These are phyloP conservation scores for Hesperia comma DNA, from an alignment of 2,888 invertebrate species.

Conservation along the genomic window DNA sequence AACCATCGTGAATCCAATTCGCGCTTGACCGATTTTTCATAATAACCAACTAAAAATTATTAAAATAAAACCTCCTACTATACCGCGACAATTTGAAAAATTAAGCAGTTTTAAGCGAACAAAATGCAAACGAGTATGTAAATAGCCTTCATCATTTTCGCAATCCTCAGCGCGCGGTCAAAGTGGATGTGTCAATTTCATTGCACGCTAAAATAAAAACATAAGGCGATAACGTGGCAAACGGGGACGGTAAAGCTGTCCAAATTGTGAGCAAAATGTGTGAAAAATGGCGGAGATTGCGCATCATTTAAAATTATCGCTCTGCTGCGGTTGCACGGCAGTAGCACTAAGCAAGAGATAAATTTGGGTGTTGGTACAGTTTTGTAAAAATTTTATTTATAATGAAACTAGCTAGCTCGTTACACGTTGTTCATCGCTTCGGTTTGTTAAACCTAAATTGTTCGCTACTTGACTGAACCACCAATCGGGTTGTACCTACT, in stretches of 20 bases:
- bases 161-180: conserved; percentile 29
- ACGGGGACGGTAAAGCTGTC: conserved; percentile 35
- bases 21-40: no score
- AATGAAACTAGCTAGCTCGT: background rate
- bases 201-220: conserved; percentile 36
- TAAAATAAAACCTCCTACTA: background rate
- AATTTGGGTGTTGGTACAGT: conserved; percentile 21
- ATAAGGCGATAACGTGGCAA: conserved; percentile 35
- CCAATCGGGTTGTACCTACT: no score
- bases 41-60: no score
- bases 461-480: no score
- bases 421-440: background rate
- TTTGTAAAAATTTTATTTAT: conserved; percentile 14
- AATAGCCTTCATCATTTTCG: conserved; percentile 26
- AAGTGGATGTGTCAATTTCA: conserved; percentile 37
- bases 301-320: conserved; percentile 48
- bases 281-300: conserved; percentile 42
- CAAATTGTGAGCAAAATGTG: conserved; percentile 37
- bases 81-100: conserved; percentile 6
- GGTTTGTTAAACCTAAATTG: no score
- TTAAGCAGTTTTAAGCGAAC: conserved; percentile 24
- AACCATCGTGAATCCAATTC: no score
- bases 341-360: conserved; percentile 48
- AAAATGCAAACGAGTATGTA: conserved; percentile 33
- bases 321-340: conserved; percentile 43